Evolutionary conservation across 2,113 vertebrate genomes (phyloP), one percentile per base, ranked within the genome.

Genomic region (Aythya baeri): DNA sequence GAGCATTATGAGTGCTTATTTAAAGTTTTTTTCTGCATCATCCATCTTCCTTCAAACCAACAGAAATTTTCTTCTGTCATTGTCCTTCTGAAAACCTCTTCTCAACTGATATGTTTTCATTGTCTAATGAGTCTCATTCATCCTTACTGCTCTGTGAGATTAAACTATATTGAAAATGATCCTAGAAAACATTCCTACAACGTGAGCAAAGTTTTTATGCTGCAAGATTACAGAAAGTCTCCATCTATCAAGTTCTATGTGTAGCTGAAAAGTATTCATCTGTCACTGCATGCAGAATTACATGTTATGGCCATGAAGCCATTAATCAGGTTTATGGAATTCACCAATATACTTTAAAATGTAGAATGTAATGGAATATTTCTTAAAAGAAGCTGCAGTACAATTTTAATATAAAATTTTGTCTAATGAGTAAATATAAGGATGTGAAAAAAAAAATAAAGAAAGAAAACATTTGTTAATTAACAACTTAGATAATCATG

Each of bases 21-120:
- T 85, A 71, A 80, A 68, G 27, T 6, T 62, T 88, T 62, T 63
- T 80, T 46, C 21, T 83, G 13, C 14, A 70, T 70, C 55, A 80
- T 85, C n/a, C 20, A 43, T 80, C 68, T 88, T 80, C 36, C 46
- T 89, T 95, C 72, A 89, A 74, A 88, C 7, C 13, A 83, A 59
- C 5, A 58, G 11, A 86, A 80, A 5, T 71, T 86, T 80, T 66
- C 16, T 83, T 85, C 27, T 59, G 41, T 52, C n/a, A 41, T 9
- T 93, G 86, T 90, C 86, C 55, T 96, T 73, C 55, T 74, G 77
- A 81, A 66, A 87, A 68, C 68, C 29, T 81, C 8, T 70, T 86
- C 41, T 89, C 32, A 76, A 36, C 21, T 58, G 20, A 86, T 46
- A n/a, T 44, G 17, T 81, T 96, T 89, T 87, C 27, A 14, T 41